Base-by-base conservation (phyloP, 1,140 invertebrate genomes). In the Tenebrio molitor region DNA sequence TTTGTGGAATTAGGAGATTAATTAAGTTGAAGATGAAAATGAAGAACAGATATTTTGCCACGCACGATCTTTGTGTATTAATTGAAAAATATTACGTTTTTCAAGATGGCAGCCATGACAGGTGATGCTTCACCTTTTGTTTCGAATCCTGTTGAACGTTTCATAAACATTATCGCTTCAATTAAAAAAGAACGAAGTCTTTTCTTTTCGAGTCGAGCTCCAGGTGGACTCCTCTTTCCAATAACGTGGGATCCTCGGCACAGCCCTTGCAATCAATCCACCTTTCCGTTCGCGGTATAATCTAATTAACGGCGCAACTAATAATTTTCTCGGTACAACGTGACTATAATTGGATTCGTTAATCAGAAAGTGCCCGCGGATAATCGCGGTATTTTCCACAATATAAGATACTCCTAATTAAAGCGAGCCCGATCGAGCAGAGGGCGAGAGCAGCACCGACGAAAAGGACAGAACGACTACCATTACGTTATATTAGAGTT, bases 321-420 rank as follows among this genome's bases (percentile, higher is more conserved):
- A 84, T 84, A 83, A 84, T 84, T 84, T 83, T 78, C 82, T 80
- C 74, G 72, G 80, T 79, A 83, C 82, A 84, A 82, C 80, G 82
- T 79, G 83, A 79, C 81, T 82, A 83, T 83, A 84, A 84, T 84
- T 83, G 83, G 82, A 82, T 84, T 83, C 82, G 82, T 84, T 84
- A 83, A 84, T 83, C 82, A 83, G 74, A 81, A 80, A 80, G 73
- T 80, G 78, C 78, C 78, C 78, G 78, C 77, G 80, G 81, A 77
- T 80, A 80, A 81, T 79, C 78, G 80, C 78, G 75, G 70, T 69
- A 76, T 80, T 81, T 81, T 80, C 78, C 79, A 79, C 78, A 79
- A 76, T 78, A 80, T 79, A 81, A 81, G 79, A 81, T 82, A 83
- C 79, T 83, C 81, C 81, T 84, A 84, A 84, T 84, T 84, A 84